These are phyloP conservation scores for Ceriagrion tenellum DNA, from an alignment of 2,888 invertebrate species.

Conservation along the genomic window DNA sequence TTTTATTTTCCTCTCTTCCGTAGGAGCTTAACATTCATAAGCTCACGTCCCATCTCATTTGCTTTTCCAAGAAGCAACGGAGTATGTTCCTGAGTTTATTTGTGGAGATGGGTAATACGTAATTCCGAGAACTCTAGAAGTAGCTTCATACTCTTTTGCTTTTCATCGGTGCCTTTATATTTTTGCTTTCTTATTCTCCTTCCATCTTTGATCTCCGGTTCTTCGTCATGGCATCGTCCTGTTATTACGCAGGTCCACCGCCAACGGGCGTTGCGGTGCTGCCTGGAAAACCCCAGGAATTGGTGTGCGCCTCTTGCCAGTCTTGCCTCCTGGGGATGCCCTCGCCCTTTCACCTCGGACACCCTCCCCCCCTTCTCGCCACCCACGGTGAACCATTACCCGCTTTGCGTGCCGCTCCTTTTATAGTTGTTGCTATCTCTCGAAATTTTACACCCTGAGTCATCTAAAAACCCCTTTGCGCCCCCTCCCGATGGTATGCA, in stretches of 20 bases:
- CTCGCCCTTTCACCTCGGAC: background rate
- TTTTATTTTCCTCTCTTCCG: too few relatives aligned
- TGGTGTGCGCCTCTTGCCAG: background rate
- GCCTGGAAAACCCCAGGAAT: background rate
- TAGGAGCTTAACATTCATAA: too few relatives aligned
- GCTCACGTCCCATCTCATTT: too few relatives aligned
- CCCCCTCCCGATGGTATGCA: slow-evolving; percentile 37
- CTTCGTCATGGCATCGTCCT: background rate
- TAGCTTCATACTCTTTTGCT: too few relatives aligned
- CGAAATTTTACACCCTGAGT: slow-evolving; percentile 63
- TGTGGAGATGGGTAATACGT: too few relatives aligned
- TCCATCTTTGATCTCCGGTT: too few relatives aligned
- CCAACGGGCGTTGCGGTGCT: background rate
- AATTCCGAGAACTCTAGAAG: too few relatives aligned
- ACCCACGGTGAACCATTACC: slow-evolving; percentile 43
- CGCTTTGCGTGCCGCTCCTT: slow-evolving; percentile 54
- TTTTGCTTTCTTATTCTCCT: too few relatives aligned
- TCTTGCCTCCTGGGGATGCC: background rate
- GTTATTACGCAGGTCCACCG: background rate
- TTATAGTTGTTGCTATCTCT: slow-evolving; percentile 60
- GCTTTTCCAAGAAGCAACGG: too few relatives aligned
- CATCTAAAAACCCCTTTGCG: background rate
- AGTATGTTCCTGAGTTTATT: too few relatives aligned
- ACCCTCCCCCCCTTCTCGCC: background rate
- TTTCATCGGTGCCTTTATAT: too few relatives aligned